Conservation (phyloP, 2,113 vertebrate species). For the Trematocara marginatum region DNA sequence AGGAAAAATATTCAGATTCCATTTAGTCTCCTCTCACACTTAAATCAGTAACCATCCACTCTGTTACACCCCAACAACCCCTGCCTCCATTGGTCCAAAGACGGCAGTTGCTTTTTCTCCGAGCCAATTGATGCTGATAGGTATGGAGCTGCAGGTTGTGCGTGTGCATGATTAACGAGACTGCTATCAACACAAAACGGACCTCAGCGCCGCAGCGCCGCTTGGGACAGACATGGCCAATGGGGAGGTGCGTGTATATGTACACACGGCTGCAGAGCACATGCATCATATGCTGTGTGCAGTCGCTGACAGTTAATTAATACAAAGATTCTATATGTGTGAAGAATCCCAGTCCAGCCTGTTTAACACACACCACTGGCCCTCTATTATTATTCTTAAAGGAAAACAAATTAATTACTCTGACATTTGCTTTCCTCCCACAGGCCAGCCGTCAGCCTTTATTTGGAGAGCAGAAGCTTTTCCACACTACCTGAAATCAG, state of each 20-base stretch:
- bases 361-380: neutral
- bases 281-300: neutral
- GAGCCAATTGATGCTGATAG: slow-evolving; percentile 69
- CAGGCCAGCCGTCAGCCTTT: slow-evolving; percentile 6
- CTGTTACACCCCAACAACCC: slow-evolving; percentile 36
- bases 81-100: slow-evolving; percentile 24
- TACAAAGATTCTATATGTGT: neutral
- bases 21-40: slow-evolving; percentile 66
- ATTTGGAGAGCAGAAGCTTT: neutral
- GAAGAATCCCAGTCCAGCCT: neutral
- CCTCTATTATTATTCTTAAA: slow-evolving; percentile 4
- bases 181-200: slow-evolving; percentile 61
- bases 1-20: slow-evolving; percentile 36
- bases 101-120: slow-evolving; percentile 47
- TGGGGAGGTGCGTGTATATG: neutral
- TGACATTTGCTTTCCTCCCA: slow-evolving; percentile 19
- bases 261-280: neutral
- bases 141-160: slow-evolving; percentile 3
- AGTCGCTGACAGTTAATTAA: neutral
- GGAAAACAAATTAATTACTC: slow-evolving; percentile 4
- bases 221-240: slow-evolving; percentile 4
- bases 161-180: slow-evolving; percentile 67
- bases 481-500: slow-evolving; percentile 3
- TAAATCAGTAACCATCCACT: slow-evolving; percentile 66
- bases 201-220: slow-evolving; percentile 15